Evolutionary conservation across 2,113 vertebrate genomes (phyloP), one percentile per base, ranked within the genome.

Genomic region (Xenotilapia leptura): DNA sequence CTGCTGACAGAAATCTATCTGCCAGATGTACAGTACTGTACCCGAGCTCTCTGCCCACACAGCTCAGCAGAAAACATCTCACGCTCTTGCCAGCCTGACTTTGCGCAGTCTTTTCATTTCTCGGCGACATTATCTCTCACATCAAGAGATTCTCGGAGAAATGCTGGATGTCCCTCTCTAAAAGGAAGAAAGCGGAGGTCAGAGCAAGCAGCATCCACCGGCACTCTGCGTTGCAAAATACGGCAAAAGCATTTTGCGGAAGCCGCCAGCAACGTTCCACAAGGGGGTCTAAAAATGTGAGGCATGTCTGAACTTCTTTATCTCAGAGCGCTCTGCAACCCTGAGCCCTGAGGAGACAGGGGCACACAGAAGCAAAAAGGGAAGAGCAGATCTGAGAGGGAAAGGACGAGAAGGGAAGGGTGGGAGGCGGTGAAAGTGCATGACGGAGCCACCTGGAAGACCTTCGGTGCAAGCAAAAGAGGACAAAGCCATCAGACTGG

Each of bases 401-500:
- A 86, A 73, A 92, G 80, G n/a, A 79, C 21, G n/a, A 51, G 87
- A 86, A 73, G 92, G 80, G 89, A 82, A 55, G 82, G 82, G 85
- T 88, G 91, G 89, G 88, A 85, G 82, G 89, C 79, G 54, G 82
- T 49, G 51, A 94, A 95, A 89, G 96, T 96, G 92, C 94, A 94
- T 91, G 94, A 93, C 89, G 93, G 90, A 93, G 94, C 96, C 96
- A 97, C 97, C 96, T 96, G 95, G 94, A 96, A 97, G 95, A 96
- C 94, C 93, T 97, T 96, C 95, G 92, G 94, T 95, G 91, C 49
- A 90, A 91, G 93, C 93, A 83, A 93, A 93, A 96, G 95, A 97
- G 97, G 97, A 98, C 97, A 97, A 97, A 97, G 96, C 96, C 97
- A 97, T 97, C 97, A 90, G 95, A 97, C 95, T 96, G 94, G 95